These are phyloP conservation scores for Melieria omissa DNA, from an alignment of 2,888 invertebrate species.

Conservation along the genomic window DNA sequence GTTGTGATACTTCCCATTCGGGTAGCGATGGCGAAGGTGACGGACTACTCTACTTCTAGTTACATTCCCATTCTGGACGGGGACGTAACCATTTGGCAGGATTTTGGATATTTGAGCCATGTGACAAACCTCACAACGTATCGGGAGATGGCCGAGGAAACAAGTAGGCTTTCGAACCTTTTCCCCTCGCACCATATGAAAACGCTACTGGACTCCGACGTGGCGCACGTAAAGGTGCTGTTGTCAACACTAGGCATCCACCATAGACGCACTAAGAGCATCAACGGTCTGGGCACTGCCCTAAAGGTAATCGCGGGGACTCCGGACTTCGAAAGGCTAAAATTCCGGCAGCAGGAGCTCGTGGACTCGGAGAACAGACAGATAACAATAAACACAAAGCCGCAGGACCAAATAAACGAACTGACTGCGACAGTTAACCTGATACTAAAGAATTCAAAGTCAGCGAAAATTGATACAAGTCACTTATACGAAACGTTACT, in stretches of 20 bases:
- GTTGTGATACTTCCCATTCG: background rate
- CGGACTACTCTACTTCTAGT: conserved; percentile 4
- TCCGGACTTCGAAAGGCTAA: conserved; percentile 7
- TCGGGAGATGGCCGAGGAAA: background rate
- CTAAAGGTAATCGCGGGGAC: conserved; percentile 16
- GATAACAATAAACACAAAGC: conserved; percentile 9
- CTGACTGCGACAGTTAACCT: background rate
- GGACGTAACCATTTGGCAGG: conserved; percentile 8
- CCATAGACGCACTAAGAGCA: conserved; percentile 5
- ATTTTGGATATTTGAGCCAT: conserved; percentile 7
- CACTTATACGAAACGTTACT: background rate
- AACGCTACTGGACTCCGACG: conserved; percentile 7
- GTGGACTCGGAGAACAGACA: conserved; percentile 15
- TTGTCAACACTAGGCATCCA: conserved; percentile 12
- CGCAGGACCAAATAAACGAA: conserved; percentile 9
- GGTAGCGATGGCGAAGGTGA: conserved; percentile 1
- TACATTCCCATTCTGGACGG: conserved; percentile 17
- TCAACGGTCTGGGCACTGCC: conserved; percentile 3
- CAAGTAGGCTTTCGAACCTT: background rate
- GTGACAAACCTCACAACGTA: conserved; percentile 5
- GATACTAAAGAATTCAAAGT: background rate
- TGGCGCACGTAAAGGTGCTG: conserved; percentile 4
- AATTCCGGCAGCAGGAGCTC: conserved; percentile 8
- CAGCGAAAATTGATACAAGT: background rate
- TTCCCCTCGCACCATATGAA: conserved; percentile 6